Evolutionary conservation across 2,888 invertebrate genomes (phyloP), one percentile per base, ranked within the genome.

Genomic region (Nasonia oneida): DNA sequence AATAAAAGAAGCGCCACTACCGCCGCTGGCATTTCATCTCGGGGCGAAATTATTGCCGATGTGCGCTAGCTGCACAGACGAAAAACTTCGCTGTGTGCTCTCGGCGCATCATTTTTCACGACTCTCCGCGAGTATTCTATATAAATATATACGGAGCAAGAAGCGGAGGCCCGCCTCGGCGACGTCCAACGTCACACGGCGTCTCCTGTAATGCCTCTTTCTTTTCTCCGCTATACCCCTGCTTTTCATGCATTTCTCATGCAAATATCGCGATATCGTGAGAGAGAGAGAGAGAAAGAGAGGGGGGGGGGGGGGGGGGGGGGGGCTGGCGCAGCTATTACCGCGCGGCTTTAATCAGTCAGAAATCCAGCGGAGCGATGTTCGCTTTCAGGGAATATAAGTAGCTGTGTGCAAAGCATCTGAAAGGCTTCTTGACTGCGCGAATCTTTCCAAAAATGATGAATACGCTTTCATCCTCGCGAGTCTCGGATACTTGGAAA

Each of bases 81-180:
- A 78, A 79, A 75, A 78, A 67, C 15, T 33, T 33, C 23, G 18
- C 53, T 37, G 37, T 37, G 37, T 90, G 90, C 91, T 91, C 90
- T 91, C 90, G 91, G 89, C 90, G 89, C 89, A 93, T 92, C 93
- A 93, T 93, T 93, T 93, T 92, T 93, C 93, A 93, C 93, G 93
- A 73, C 73, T 42, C 73, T 42, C 73, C 42, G 47, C 47, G 29
- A 67, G 67, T 67, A 15, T n/a, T 61, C 1, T 61, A n/a, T 61
- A n/a, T 53, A 53, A 15, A 53, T 53, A 53, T 14, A 15, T 18
- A 92, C 90, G 37, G 61, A 37, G 71, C 37, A 73, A 39, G 73
- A 29, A 81, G 74, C 42, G 42, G 23, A 70, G 57, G 83, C 70
- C 81, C 84, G 86, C 86, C 85, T 83, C 86, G 89, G 89, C 89